Evolutionary conservation across 2,113 vertebrate species (phyloP).

Genomic region (Gallinago paraguaiae): DNA sequence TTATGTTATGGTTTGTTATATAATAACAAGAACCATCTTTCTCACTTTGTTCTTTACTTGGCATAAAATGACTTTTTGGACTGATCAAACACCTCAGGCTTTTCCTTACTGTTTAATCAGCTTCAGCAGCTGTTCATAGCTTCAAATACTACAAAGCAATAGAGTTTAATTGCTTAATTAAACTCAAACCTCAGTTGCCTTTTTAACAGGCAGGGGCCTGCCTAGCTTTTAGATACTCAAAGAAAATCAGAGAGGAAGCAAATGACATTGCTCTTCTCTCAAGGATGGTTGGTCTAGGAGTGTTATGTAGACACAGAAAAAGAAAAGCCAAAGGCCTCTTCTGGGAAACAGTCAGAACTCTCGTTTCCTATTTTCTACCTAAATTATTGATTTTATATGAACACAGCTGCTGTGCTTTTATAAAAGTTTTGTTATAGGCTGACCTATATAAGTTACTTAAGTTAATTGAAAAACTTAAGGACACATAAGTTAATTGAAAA

Average conservation of each 20-base stretch:
- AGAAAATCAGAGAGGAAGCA: neutral
- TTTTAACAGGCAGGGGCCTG: neutral
- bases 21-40: constrained; percentile 9
- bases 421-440: neutral
- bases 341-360: neutral
- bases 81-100: constrained; percentile 45
- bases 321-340: neutral
- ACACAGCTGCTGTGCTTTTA: neutral
- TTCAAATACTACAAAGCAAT: constrained; percentile 48
- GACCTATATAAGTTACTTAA: neutral
- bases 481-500: neutral
- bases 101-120: constrained; percentile 4
- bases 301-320: neutral
- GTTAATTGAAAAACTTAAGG: neutral
- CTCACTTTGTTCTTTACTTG: neutral
- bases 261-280: neutral
- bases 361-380: neutral
- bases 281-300: neutral
- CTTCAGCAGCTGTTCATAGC: constrained; percentile 44
- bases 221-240: neutral
- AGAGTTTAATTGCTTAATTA: constrained; percentile 56
- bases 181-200: constrained; percentile 37
- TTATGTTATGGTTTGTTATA: neutral
- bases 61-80: constrained; percentile 22
- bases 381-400: neutral